A percentile compares a stretch with the other conserved stretches of the same genome.
These are phyloP conservation scores for Leucoraja erinaceus DNA, from an alignment of 2,113 vertebrate species.

Conservation along the genomic window DNA sequence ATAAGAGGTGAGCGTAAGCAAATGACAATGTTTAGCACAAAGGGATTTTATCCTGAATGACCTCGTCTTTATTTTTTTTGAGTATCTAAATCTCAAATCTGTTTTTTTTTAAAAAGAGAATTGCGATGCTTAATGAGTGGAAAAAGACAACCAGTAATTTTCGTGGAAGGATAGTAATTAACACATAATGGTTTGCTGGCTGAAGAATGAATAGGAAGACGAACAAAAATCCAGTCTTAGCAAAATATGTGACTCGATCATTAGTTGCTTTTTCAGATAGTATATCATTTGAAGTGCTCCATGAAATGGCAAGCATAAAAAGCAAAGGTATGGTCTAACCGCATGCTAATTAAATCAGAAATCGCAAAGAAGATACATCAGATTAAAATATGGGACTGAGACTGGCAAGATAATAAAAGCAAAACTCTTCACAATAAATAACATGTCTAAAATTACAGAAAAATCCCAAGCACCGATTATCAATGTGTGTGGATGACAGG, in stretches of 20 bases:
- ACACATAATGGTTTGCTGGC: slow-evolving; percentile 66
- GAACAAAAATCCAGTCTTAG: slow-evolving; percentile 72
- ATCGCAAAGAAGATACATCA: slow-evolving; percentile 78
- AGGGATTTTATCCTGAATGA: slow-evolving; percentile 33
- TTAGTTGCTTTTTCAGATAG: slow-evolving; percentile 75
- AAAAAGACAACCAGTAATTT: slow-evolving; percentile 51
- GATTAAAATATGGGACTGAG: slow-evolving; percentile 56
- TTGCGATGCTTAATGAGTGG: slow-evolving; percentile 46
- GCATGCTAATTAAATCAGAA: slow-evolving; percentile 83
- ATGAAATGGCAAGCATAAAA: slow-evolving; percentile 86
- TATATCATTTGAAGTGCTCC: slow-evolving; percentile 84
- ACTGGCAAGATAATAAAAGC: slow-evolving; percentile 73
- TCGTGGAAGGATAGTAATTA: slow-evolving; percentile 60
- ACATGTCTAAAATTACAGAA: slow-evolving; percentile 71
- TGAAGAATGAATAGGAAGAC: slow-evolving; percentile 84
- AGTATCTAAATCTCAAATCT: slow-evolving; percentile 25
- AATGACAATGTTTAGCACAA: slow-evolving; percentile 35
- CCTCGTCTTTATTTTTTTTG: slow-evolving; percentile 27
- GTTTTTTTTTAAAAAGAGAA: slow-evolving; percentile 33
- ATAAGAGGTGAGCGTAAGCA: slow-evolving; percentile 30
- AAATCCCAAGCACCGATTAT: slow-evolving; percentile 70
- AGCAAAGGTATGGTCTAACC: slow-evolving; percentile 80
- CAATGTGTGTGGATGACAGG: slow-evolving; percentile 10
- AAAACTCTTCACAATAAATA: slow-evolving; percentile 84
- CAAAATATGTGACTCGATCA: slow-evolving; percentile 81